Base-by-base conservation (phyloP, 2,797 vertebrate species). In the Octomys mimax region DNA sequence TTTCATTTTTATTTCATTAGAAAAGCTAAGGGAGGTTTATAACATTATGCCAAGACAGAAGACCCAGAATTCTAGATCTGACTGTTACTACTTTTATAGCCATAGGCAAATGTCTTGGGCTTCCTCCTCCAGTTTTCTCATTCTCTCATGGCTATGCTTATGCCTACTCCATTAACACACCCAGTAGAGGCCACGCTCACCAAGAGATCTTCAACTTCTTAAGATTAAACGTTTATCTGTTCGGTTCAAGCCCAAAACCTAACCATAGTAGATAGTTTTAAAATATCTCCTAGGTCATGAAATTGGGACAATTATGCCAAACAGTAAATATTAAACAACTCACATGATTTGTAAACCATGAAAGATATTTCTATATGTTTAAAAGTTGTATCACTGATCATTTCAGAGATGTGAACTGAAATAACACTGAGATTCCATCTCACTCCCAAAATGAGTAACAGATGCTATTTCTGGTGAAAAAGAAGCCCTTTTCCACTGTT, bases 251-350 rank as follows among this genome's bases (percentile, higher is more conserved):
- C 19, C 9, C 68, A 75, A 13, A 42, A 42, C 54, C 57, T 70
- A 68, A 62, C 88, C 21, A 90, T 6, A 96, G 46, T 24, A 21
- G 9, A 33, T 66, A 31, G 64, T 14, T 73, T 52, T 2, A 73
- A 93, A 68, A 73, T 54, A 68, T 61, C 64, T 86, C 57, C 62
- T 2, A 33, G 79, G 31, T 79, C 86, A 49, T n/a, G 33, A 87
- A 88, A 66, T 93, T 62, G 42, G 31, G n/a, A 57, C 10, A 80
- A 80, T 89, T 64, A 66, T n/a, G 49, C 42, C 70, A 89, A 89
- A n/a, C 68, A 75, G 31, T 81, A 91, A 96, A 87, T 84, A 84
- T 84, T 49, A 91, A 77, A 77, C 7, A 89, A 85, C 82, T 88
- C 18, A 59, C 46, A 16, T 59, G 9, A 93, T 36, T 85, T 81